A percentile compares a stretch with the other conserved stretches of the same genome.
Conservation (phyloP, 2,888 invertebrate species). For the Kuschelorhynchus macadamiae region DNA sequence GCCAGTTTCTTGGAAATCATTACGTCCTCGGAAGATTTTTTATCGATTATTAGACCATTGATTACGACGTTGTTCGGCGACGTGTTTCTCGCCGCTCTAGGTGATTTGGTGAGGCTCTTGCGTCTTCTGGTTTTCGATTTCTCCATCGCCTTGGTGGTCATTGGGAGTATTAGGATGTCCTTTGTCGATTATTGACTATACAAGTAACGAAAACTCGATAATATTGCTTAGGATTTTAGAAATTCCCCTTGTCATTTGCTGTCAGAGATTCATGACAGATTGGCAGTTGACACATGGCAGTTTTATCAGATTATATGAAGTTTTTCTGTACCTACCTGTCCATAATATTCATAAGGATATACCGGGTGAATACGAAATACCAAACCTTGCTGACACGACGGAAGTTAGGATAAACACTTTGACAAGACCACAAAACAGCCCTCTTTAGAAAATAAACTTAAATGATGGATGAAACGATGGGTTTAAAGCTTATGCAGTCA, state of each 20-base stretch:
- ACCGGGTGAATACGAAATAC: no score
- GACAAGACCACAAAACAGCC: no score
- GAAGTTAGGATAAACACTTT: no score
- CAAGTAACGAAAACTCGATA: not conserved
- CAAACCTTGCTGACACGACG: no score
- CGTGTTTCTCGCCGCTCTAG: not conserved
- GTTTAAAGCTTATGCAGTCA: no score
- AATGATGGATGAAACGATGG: no score
- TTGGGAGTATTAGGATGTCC: not conserved
- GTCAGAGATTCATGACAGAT: conserved; percentile 4
- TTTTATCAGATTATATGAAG: no score
- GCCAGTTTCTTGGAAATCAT: not conserved
- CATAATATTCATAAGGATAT: not conserved
- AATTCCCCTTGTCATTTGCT: not conserved
- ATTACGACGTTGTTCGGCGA: conserved; percentile 37
- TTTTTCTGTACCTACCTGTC: no score
- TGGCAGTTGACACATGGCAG: no score
- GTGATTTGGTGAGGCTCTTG: not conserved
- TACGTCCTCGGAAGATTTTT: not conserved
- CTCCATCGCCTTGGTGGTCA: not conserved
- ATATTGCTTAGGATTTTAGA: conserved; percentile 12
- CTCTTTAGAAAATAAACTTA: no score
- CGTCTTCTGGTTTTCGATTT: not conserved
- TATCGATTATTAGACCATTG: conserved; percentile 27
- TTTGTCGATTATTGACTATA: not conserved